These are phyloP conservation scores for Spheniscus mendiculus DNA, from an alignment of 2,113 vertebrate species.

Conservation along the genomic window DNA sequence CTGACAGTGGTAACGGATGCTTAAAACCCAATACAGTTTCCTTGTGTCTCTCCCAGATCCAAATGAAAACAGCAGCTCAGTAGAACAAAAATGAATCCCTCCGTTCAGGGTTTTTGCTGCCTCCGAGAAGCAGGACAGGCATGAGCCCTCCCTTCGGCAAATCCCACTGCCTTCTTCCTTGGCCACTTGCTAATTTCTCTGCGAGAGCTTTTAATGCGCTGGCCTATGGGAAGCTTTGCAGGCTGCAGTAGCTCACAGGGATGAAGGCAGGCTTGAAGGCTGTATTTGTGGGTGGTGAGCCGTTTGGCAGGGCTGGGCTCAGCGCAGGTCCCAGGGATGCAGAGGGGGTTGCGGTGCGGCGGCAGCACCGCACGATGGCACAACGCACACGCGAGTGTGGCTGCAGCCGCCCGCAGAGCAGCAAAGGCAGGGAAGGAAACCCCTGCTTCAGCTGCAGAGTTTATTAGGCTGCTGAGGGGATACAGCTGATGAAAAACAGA, in stretches of 20 bases:
- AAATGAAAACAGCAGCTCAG: neutral
- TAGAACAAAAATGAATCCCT: neutral
- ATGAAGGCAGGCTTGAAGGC: neutral
- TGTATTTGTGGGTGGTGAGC: fast-evolving
- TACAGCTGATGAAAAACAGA: neutral
- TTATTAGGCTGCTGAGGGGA: neutral
- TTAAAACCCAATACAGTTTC: neutral
- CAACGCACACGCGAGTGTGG: neutral
- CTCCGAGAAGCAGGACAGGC: neutral
- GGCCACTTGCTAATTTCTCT: neutral
- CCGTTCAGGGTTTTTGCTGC: neutral
- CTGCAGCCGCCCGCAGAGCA: neutral
- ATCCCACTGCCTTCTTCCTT: neutral
- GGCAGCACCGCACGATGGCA: constrained; percentile 37
- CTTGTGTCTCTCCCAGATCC: neutral
- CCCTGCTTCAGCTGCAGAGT: neutral
- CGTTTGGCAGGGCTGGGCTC: neutral
- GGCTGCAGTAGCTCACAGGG: neutral
- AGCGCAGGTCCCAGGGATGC: fast-evolving
- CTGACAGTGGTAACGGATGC: neutral
- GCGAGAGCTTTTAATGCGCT: fast-evolving
- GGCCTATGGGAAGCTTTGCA: fast-evolving
- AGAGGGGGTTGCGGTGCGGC: neutral
- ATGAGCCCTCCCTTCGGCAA: neutral
- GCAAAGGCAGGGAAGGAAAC: neutral